Conservation (phyloP, 1,140 invertebrate genomes). For the Formica exsecta region DNA sequence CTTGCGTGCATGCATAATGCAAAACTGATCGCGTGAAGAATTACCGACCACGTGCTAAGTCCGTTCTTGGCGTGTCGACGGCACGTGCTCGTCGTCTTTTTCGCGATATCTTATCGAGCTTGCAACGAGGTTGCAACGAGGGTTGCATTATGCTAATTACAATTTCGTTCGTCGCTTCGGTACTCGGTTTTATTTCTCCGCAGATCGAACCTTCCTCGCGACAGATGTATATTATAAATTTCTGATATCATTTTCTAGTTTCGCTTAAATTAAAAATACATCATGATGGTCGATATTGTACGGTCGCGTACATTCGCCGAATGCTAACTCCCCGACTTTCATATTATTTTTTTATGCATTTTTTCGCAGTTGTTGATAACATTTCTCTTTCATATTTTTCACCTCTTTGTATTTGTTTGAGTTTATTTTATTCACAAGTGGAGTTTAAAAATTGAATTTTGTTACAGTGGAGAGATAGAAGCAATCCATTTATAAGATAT, state of each 20-base stretch:
- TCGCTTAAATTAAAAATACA: not conserved
- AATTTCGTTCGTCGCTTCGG: not conserved
- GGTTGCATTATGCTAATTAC: constrained; percentile 41
- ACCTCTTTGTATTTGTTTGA: not conserved
- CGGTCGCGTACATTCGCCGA: not conserved
- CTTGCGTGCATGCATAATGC: not conserved
- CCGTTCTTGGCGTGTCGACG: constrained; percentile 8
- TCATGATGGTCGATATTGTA: not conserved
- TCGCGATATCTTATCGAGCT: constrained; percentile 19
- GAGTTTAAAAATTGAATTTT: too few species aligned
- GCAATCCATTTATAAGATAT: too few species aligned
- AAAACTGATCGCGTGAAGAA: not conserved
- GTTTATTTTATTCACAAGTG: too few species aligned
- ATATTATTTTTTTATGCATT: not conserved
- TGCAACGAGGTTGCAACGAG: not conserved
- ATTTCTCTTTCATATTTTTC: not conserved
- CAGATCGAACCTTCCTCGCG: not conserved
- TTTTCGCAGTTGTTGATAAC: not conserved
- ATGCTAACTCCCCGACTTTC: not conserved
- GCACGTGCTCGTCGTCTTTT: constrained; percentile 7
- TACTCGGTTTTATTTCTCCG: not conserved
- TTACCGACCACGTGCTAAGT: constrained; percentile 12
- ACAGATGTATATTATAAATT: constrained; percentile 9
- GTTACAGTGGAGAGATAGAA: too few species aligned
- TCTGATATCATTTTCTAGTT: not conserved